Base-by-base conservation (phyloP, 2,888 invertebrate species). In the Mesorhabditis belari region DNA sequence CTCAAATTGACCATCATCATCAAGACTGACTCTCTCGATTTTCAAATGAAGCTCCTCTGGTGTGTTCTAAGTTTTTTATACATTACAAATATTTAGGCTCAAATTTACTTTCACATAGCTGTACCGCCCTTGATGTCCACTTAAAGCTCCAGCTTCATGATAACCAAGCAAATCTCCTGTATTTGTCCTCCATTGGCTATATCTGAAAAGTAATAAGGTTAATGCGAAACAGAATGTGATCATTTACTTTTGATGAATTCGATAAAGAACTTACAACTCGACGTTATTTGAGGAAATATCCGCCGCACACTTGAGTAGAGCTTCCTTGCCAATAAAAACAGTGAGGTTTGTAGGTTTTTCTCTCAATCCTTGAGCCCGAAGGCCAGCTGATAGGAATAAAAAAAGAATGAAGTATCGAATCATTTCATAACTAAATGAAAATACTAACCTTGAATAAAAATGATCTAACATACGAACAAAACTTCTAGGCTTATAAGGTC, bases 1-100 rank as follows among this genome's bases (percentile, higher is more conserved):
- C 85, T 95, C 92, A 83, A 89, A 96, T 80, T 90, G 90, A 0
- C 91, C 93, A 82, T 95, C 95, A 81, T 96, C 96, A 75, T 88
- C 89, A 54, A 93, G 85, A 51, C 89, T 88, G 6, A 90, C 72
- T 17, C 67, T 57, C 26, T 70, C 68, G 50, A 79, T 79, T 60
- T 69, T 65, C 50, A 79, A 62, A 58, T 76, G 68, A 21, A 79
- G 66, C 57, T 79, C 77, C 52, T 74, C 78, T 3, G 77, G 71
- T n/a, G 67, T 64, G 50, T 77, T 73, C 71, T 51, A 5, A 27
- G 35, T 51, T 25, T 21, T 21, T 49, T 5, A 49, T 25, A 27
- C n/a, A 27, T 28, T n/a, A 17, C 25, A 49, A 52, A 12, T n/a
- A 28, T 17, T 19, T 4, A 23, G 23, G 25, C 17, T 52, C n/a